Evolutionary conservation across 2,113 vertebrate species (phyloP).

Genomic region (Pseudorasbora parva): DNA sequence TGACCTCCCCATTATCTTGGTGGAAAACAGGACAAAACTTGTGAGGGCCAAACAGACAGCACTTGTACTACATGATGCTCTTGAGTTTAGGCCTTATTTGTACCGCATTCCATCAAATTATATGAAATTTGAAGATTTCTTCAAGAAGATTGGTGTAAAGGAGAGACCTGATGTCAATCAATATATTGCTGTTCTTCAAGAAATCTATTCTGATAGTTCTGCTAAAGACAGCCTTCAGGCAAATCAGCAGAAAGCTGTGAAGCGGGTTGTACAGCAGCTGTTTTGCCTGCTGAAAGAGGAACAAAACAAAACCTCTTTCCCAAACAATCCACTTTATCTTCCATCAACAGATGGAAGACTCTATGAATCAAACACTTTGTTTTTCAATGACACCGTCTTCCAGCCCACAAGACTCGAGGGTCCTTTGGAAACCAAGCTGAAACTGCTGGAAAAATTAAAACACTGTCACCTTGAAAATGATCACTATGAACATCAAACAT

Average conservation of each 20-base stretch:
- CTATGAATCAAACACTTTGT: conserved; percentile 70
- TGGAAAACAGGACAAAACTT: conserved; percentile 70
- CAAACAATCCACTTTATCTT: conserved; percentile 71
- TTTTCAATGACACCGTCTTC: conserved; percentile 76
- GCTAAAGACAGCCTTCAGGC: conserved; percentile 61
- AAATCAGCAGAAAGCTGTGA: conserved; percentile 68
- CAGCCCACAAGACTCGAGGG: conserved; percentile 53
- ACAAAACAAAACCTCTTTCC: not conserved
- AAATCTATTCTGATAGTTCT: conserved; percentile 74
- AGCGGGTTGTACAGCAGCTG: conserved; percentile 68
- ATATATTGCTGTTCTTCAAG: conserved; percentile 74
- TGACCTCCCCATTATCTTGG: conserved; percentile 75
- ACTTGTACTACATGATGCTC: not conserved
- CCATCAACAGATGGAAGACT: conserved; percentile 77
- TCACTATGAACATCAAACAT: conserved; percentile 53
- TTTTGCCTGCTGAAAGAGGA: conserved; percentile 66
- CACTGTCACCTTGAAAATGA: conserved; percentile 58
- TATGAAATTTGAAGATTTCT: conserved; percentile 63
- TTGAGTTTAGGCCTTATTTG: conserved; percentile 78
- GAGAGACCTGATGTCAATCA: conserved; percentile 68
- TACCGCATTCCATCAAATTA: conserved; percentile 50
- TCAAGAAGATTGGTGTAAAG: conserved; percentile 73
- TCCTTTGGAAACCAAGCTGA: conserved; percentile 63
- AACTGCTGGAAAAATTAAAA: conserved; percentile 72
- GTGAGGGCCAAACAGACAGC: conserved; percentile 61